Base-by-base conservation (phyloP, 2,888 invertebrate genomes). In the Brachylomia viminalis region DNA sequence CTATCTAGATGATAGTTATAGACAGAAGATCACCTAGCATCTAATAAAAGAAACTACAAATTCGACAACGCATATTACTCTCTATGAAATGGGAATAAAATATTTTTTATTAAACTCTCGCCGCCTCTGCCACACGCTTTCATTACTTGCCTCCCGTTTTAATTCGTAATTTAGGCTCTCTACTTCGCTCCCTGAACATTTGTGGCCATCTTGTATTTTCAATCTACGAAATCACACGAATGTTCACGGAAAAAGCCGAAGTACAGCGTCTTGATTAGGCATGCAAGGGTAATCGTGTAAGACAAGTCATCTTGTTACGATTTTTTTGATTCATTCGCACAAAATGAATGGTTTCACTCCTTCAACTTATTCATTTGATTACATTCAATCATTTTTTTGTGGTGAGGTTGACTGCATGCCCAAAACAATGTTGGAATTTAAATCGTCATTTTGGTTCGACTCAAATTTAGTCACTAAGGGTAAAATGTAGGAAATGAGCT, bases 261-360 rank as follows among this genome's bases (percentile, higher is more conserved):
- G 74, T 83, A 62, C 82, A 70, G 65, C 62, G 72, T 75, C 73
- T 64, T 71, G 66, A 61, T 74, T 79, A 81, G 82, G 83, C 84
- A 85, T 79, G 75, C 79, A 80, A 87, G 88, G 88, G 89, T 88
- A 86, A 84, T 85, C 76, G 81, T 83, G 54, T 85, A 85, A 83
- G 84, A 84, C 70, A 83, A 84, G 81, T 87, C 87, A 84, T 86
- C 75, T 82, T 68, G 81, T 82, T 82, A 79, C 58, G 56, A 65
- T 73, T 64, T 79, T 79, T 83, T 79, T 78, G 77, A 86, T 84
- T 81, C 75, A 85, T 83, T 82, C 74, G 82, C 82, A 86, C 79
- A 84, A 80, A 72, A 42, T 45, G 54, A 75, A 78, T 27, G 59
- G 23, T n/a, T 77, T 86, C 83, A 85, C 88, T 89, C 87, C 75